Conservation (phyloP, 2,888 invertebrate genomes). For the Linnaemya vulpina region DNA sequence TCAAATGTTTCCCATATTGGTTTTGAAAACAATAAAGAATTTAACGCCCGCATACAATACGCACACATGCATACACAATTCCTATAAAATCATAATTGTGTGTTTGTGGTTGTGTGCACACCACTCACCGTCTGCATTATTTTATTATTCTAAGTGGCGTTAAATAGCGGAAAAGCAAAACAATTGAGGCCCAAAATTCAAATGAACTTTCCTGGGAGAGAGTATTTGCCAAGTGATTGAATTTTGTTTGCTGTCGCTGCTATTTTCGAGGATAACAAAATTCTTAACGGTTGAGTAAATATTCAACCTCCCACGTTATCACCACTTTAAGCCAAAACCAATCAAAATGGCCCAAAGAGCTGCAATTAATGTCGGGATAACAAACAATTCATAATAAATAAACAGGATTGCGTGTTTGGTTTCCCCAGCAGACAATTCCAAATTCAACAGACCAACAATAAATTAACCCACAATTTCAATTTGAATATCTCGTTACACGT, state of each 20-base stretch:
- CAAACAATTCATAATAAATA: not conserved
- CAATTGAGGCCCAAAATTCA: not conserved
- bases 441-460: too few species aligned
- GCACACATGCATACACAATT: too few species aligned
- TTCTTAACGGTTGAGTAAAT: not conserved
- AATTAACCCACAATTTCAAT: too few species aligned
- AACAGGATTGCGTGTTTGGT: not conserved
- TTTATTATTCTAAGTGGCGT: not conserved
- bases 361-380: not conserved
- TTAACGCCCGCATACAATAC: too few species aligned
- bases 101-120: too few species aligned
- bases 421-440: too few species aligned
- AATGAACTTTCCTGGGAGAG: not conserved
- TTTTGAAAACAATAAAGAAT: too few species aligned
- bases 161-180: not conserved
- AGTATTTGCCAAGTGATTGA: not conserved
- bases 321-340: not conserved
- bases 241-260: not conserved
- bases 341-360: not conserved
- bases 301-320: not conserved
- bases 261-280: not conserved
- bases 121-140: too few species aligned
- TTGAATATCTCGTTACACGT: too few species aligned
- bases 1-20: too few species aligned
- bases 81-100: too few species aligned